phyloP scores from a whole-genome alignment of 2,888 invertebrate species.

The Ptilodon capucinus region DNA sequence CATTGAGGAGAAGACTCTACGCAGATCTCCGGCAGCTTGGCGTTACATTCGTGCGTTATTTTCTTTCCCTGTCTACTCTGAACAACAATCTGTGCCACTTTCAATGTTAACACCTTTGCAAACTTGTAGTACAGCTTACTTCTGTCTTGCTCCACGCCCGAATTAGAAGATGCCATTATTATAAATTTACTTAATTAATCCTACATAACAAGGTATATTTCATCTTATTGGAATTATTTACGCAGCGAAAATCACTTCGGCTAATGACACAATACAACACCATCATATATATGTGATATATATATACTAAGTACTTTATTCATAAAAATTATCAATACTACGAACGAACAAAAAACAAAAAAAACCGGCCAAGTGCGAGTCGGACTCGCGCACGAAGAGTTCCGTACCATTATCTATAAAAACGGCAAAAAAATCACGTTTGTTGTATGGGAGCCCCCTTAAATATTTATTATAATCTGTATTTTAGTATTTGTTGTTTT shows the following conservation, averaged over 20 bases:
- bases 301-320: no score
- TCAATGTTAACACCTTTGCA: constrained; percentile 92
- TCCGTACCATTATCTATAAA: no score
- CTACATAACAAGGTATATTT: constrained; percentile 12
- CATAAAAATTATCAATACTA: no score
- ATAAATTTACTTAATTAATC: constrained; percentile 21
- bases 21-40: constrained; percentile 52
- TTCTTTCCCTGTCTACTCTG: constrained; percentile 95
- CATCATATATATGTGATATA: not conserved
- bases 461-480: no score
- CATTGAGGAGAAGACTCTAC: constrained; percentile 59
- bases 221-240: constrained; percentile 26
- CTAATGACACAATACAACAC: not conserved
- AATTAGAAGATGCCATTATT: constrained; percentile 53
- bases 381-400: no score
- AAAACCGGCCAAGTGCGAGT: no score
- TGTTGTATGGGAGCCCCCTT: no score
- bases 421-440: no score
- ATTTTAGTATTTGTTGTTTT: no score
- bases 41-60: constrained; percentile 71
- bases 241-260: constrained; percentile 26
- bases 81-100: constrained; percentile 95
- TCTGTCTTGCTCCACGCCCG: constrained; percentile 78
- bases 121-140: constrained; percentile 95
- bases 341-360: no score